Conservation (phyloP, 2,113 vertebrate genomes). For the Balaeniceps rex region DNA sequence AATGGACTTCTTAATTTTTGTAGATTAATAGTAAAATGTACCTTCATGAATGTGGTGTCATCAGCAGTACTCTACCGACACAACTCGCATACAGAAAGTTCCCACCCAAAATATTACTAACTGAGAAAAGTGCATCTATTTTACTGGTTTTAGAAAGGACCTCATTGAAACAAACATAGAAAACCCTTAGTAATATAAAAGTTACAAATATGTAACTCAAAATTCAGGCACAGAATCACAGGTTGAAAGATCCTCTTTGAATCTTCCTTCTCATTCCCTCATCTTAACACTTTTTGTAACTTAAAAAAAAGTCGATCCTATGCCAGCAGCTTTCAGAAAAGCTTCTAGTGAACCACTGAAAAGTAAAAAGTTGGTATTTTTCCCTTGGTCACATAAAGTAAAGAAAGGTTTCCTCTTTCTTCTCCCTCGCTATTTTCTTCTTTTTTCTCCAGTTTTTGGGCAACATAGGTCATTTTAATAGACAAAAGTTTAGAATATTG, state of each 20-base stretch:
- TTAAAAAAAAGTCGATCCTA: neutral
- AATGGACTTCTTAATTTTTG: neutral
- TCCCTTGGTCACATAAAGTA: neutral
- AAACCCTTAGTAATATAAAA: neutral
- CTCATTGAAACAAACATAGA: neutral
- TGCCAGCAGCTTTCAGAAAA: neutral
- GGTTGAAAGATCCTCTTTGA: neutral
- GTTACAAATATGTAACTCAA: neutral
- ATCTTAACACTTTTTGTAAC: neutral
- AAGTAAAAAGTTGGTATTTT: neutral
- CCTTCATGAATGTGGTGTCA: neutral
- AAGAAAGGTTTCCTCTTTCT: neutral
- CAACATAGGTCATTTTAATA: neutral
- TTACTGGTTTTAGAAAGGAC: neutral
- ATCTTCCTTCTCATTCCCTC: neutral
- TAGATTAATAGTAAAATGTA: neutral
- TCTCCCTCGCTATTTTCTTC: neutral
- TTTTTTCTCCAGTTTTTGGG: neutral
- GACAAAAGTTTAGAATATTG: neutral
- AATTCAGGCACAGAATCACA: neutral
- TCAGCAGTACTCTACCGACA: neutral
- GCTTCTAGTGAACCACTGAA: neutral
- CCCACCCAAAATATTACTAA: neutral
- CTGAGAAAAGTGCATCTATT: neutral
- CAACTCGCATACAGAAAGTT: neutral